phyloP scores from a whole-genome alignment of 2,113 vertebrate genomes.

The Psephotus haematonotus region DNA sequence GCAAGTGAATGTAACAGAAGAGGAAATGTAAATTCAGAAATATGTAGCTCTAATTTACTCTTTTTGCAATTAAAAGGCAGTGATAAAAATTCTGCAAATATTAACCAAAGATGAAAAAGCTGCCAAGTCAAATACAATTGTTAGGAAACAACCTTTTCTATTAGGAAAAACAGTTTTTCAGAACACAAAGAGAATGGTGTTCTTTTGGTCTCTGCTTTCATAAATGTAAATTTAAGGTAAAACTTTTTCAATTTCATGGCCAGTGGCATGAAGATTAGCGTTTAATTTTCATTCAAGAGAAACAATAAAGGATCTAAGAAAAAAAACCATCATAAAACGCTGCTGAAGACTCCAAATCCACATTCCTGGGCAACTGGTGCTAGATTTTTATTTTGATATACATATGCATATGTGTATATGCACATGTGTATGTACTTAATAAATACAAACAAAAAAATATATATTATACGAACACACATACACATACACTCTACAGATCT shows the following conservation, averaged over 20 bases:
- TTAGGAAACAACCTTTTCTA: neutral
- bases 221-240: neutral
- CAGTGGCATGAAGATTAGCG: neutral
- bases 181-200: neutral
- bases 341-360: neutral
- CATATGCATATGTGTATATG: neutral
- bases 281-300: neutral
- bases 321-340: neutral
- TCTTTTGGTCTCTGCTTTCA: neutral
- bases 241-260: neutral
- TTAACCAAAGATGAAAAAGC: neutral
- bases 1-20: neutral
- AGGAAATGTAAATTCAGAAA: neutral
- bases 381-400: neutral
- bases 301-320: neutral
- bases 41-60: neutral
- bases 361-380: neutral
- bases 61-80: neutral
- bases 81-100: neutral
- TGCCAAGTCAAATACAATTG: neutral
- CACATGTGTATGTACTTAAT: neutral
- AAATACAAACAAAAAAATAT: neutral
- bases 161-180: neutral
- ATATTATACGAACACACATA: neutral
- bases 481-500: conserved; percentile 1